These are phyloP conservation scores for Anisognathus igniventris DNA, from an alignment of 2,797 vertebrate species.

Conservation along the genomic window DNA sequence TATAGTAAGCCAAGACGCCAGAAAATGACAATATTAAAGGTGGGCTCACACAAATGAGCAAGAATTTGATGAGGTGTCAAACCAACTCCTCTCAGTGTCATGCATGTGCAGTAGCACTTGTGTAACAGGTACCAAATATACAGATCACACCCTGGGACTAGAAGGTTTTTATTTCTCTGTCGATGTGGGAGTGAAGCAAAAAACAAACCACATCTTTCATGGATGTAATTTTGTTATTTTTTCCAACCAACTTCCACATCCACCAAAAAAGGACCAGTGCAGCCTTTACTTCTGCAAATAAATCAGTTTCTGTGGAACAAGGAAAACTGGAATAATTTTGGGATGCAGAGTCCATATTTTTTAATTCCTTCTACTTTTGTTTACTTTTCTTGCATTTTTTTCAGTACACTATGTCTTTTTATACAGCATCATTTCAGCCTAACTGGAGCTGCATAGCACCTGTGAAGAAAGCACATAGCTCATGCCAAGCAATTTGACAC, in stretches of 20 bases:
- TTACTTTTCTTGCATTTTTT: not conserved
- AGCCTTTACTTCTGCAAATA: not conserved
- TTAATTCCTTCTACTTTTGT: not conserved
- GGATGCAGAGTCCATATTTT: not conserved
- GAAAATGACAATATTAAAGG: not conserved
- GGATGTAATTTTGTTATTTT: not conserved
- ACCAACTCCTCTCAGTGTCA: not conserved
- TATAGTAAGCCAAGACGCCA: not conserved
- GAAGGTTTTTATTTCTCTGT: not conserved
- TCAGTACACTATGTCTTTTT: not conserved
- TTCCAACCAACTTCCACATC: not conserved
- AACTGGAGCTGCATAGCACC: not conserved
- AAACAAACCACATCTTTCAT: not conserved
- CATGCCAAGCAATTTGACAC: not conserved
- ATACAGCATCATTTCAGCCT: not conserved
- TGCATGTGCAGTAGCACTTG: not conserved
- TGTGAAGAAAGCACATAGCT: not conserved
- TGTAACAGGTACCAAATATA: not conserved
- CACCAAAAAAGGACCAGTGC: not conserved
- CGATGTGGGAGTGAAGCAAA: not conserved
- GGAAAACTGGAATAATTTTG: not conserved
- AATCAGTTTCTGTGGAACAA: not conserved
- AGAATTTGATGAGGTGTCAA: not conserved
- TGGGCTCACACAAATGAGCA: not conserved
- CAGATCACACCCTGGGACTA: not conserved